Conservation (phyloP, 1,140 invertebrate species). For the Drosophila truncata region DNA sequence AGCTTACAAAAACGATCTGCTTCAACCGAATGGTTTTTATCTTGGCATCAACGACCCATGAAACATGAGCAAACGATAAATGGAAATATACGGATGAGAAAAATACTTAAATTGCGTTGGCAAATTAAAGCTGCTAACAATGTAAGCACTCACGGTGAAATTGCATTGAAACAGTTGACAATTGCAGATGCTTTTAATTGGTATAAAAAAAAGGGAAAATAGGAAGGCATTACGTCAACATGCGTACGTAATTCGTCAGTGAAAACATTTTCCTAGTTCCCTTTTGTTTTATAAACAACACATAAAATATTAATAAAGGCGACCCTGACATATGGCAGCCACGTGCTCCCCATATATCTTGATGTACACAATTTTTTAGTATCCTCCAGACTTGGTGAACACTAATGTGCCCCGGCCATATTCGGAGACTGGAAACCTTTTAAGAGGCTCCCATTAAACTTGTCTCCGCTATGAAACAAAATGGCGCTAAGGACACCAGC, state of each 20-base stretch:
- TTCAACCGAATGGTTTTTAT: constrained; percentile 7
- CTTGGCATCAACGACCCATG: constrained; percentile 8
- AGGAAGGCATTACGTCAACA: constrained; percentile 40
- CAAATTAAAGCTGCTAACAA: constrained; percentile 40
- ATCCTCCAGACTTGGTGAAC: constrained; percentile 38
- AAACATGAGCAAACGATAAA: constrained; percentile 18
- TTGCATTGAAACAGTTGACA: constrained; percentile 42
- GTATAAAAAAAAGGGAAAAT: neutral
- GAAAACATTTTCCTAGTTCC: constrained; percentile 11
- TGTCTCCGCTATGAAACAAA: constrained; percentile 66
- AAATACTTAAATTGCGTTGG: constrained; percentile 10
- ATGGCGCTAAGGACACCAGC: constrained; percentile 43
- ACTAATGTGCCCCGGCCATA: constrained; percentile 61
- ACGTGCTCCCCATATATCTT: constrained; percentile 65
- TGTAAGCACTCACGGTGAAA: neutral
- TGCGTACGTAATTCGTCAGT: constrained; percentile 45
- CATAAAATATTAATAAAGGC: constrained; percentile 66
- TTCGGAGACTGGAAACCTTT: constrained; percentile 60
- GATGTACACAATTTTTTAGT: constrained; percentile 61
- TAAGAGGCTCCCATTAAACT: constrained; percentile 67
- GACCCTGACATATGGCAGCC: constrained; percentile 63
- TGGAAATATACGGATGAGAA: constrained; percentile 1
- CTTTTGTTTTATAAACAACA: constrained; percentile 44
- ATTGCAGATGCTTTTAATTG: constrained; percentile 36
- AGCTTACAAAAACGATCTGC: neutral